These are phyloP conservation scores for Holotrichia oblita DNA, from an alignment of 1,140 invertebrate genomes.

Conservation along the genomic window DNA sequence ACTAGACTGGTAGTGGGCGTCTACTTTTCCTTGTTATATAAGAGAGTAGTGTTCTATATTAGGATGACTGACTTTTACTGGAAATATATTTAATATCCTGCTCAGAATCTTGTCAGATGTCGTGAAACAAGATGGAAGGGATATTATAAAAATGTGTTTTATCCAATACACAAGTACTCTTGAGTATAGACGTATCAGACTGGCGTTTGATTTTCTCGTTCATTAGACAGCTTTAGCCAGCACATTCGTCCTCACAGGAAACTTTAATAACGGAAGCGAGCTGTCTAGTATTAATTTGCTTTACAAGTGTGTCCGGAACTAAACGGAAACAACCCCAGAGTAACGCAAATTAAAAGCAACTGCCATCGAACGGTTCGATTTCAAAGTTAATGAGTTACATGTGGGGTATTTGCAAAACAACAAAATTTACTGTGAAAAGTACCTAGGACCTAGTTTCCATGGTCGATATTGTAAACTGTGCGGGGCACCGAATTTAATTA, in stretches of 20 bases:
- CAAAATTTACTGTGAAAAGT: neutral
- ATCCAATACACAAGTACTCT: neutral
- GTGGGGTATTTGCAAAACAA: conserved; percentile 20
- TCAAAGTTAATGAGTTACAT: neutral
- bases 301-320: neutral
- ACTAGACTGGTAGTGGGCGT: too few relatives aligned
- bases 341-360: neutral
- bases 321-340: neutral
- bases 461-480: too few relatives aligned
- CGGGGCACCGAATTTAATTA: too few relatives aligned
- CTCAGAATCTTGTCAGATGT: neutral
- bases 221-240: neutral
- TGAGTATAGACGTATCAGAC: neutral
- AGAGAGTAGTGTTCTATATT: too few relatives aligned
- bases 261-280: conserved; percentile 12
- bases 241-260: conserved; percentile 1
- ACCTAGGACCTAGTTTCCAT: too few relatives aligned
- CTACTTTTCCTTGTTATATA: too few relatives aligned
- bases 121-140: neutral
- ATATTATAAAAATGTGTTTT: neutral
- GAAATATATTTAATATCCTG: neutral
- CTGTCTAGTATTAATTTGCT: conserved; percentile 17
- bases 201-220: neutral
- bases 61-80: too few relatives aligned
- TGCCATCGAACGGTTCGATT: neutral